Evolutionary conservation across 2,797 vertebrate genomes (phyloP).

Genomic region (Naso thynnoides): DNA sequence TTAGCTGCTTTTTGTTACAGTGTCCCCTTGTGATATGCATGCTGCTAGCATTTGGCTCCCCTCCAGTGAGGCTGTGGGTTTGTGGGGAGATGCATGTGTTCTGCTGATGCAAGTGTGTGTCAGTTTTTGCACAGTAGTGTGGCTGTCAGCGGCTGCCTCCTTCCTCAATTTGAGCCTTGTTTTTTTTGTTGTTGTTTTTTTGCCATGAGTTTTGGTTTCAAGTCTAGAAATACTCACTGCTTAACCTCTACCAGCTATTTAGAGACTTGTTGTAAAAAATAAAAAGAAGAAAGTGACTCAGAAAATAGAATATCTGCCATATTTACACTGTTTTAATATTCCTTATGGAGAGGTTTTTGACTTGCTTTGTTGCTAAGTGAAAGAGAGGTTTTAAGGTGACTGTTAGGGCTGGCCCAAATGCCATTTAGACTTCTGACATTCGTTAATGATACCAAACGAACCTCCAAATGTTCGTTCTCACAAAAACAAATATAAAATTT

Average conservation of each 20-base stretch:
- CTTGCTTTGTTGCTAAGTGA: conserved; percentile 17
- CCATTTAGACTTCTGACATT: no score
- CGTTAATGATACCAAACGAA: no score
- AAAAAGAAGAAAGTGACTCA: conserved; percentile 10
- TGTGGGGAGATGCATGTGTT: conserved; percentile 38
- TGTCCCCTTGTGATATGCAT: conserved; percentile 18
- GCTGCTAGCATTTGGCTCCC: conserved; percentile 31
- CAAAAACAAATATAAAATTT: no score
- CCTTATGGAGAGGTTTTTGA: not conserved
- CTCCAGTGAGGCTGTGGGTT: conserved; percentile 47
- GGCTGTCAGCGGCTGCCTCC: conserved; percentile 42
- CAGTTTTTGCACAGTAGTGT: conserved; percentile 44
- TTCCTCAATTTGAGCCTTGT: conserved; percentile 18
- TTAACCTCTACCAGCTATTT: conserved; percentile 28
- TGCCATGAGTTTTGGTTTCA: conserved; percentile 41
- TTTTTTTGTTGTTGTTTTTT: conserved; percentile 38
- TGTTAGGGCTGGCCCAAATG: no score
- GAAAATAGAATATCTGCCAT: conserved; percentile 3
- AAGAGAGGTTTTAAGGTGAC: not conserved
- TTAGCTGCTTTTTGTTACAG: conserved; percentile 16
- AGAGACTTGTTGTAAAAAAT: conserved; percentile 5
- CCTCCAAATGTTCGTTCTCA: no score
- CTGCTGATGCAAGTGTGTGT: conserved; percentile 56
- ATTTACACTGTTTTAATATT: conserved; percentile 11
- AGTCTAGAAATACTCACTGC: conserved; percentile 32